Base-by-base conservation (phyloP, 2,888 invertebrate species). In the Acronicta alni region DNA sequence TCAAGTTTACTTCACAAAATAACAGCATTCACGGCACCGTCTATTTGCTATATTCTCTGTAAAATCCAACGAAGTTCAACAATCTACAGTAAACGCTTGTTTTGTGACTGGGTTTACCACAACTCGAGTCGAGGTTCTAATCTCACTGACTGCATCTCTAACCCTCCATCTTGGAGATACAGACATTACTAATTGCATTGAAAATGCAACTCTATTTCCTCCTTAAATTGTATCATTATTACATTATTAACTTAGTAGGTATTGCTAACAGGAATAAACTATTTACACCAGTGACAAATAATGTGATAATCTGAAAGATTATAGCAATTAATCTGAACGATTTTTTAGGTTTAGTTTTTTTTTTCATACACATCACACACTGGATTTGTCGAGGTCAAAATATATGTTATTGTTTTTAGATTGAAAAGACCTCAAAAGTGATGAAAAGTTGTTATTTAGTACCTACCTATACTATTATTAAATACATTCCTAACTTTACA, bases 141-240 rank as follows among this genome's bases (percentile, higher is more conserved):
- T 72, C 54, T 57, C 44, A 20, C 44, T 43, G 45, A 49, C 32
- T n/a, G 37, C 48, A 56, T 61, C 43, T 45, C 44, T 26, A 55
- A 43, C 43, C 48, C 15, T 35, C 5, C 41, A 46, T 57, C 67
- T 71, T 57, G 58, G 47, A 57, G 56, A 37, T 43, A 45, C 30
- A 52, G 17, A 45, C 41, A 72, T 72, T 68, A n/a, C n/a, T n/a
- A 67, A 59, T 70, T 57, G 42, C 23, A 8, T n/a, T 35, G 54
- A 45, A 49, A 71, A 57, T 55, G 47, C 59, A 55, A 18, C 30
- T 5, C 49, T 44, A 20, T 54, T 54, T 51, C 15, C 18, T 45
- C 32, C 44, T 45, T 42, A 45, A 67, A 67, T 55, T 30, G 8
- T 2, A 26, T 35, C 20, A 26, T n/a, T 52, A 47, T 26, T 23